phyloP scores from a whole-genome alignment of 2,888 invertebrate species.

The Drosophila paramelanica region DNA sequence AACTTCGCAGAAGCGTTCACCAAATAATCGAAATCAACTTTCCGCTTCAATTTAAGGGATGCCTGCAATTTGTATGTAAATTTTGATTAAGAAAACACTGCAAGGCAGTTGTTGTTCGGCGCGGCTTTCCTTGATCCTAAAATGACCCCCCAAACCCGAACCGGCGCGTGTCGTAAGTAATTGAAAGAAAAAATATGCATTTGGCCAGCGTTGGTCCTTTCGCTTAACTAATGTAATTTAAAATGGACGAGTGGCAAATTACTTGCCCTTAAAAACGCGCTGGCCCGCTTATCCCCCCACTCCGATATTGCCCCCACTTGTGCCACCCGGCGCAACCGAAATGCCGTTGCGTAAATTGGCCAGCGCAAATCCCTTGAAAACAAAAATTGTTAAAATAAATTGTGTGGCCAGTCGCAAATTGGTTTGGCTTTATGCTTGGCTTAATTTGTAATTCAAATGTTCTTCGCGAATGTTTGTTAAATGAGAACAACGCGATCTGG shows the following conservation, averaged over 20 bases:
- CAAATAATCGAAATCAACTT: conserved; percentile 78
- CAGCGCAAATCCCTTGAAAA: conserved; percentile 68
- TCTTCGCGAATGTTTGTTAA: conserved; percentile 34
- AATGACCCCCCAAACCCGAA: background rate
- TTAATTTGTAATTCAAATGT: conserved; percentile 78
- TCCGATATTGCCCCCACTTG: background rate
- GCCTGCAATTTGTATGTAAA: conserved; percentile 77
- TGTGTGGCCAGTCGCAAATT: conserved; percentile 74
- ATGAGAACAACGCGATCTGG: conserved; percentile 43
- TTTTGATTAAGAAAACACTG: conserved; percentile 75
- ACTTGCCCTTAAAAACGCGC: conserved; percentile 67
- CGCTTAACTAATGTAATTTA: conserved; percentile 76
- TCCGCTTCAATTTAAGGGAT: conserved; percentile 50
- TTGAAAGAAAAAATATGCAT: conserved; percentile 75
- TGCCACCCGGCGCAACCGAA: conserved; percentile 7
- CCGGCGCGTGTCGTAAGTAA: conserved; percentile 52
- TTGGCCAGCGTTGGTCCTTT: conserved; percentile 62
- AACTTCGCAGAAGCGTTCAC: conserved; percentile 69
- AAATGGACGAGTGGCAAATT: conserved; percentile 79
- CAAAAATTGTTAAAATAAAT: conserved; percentile 71
- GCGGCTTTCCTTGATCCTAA: conserved; percentile 24
- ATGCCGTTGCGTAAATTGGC: conserved; percentile 69
- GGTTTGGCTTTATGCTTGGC: conserved; percentile 66
- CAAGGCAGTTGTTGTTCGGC: conserved; percentile 40
- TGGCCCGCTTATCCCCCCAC: conserved; percentile 19